Conservation (phyloP, 37 sponge, comb jelly and placozoan species). For the Bolinopsis microptera region DNA sequence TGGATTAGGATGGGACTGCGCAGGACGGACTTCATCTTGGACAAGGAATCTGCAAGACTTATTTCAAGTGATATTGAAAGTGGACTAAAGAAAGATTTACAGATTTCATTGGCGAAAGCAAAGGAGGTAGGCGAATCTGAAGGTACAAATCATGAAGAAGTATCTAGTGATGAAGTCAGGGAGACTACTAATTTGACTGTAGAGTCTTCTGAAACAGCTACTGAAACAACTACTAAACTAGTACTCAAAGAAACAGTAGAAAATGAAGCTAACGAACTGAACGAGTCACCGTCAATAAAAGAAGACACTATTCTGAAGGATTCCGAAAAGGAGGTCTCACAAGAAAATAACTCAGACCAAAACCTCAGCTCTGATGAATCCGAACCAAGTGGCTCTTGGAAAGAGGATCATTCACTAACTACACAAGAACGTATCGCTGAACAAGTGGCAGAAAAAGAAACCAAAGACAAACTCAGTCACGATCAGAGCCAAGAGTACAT, state of each 20-base stretch:
- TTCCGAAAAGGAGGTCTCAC: background rate
- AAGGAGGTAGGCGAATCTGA: background rate
- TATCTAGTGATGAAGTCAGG: background rate
- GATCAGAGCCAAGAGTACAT: background rate
- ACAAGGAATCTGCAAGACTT: background rate
- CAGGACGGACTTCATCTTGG: background rate
- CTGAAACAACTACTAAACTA: background rate
- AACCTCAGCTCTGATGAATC: background rate
- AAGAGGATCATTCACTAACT: background rate
- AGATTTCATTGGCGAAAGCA: background rate
- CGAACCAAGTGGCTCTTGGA: background rate
- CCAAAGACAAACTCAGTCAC: background rate
- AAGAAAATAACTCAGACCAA: background rate
- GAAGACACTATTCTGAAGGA: background rate
- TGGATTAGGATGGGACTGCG: constrained; percentile 41
- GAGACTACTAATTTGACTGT: background rate
- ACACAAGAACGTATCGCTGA: background rate
- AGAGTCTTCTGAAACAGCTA: background rate
- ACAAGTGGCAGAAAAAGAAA: background rate
- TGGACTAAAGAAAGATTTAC: background rate
- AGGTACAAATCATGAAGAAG: too few species aligned
- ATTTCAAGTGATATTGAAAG: background rate
- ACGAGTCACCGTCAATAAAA: background rate
- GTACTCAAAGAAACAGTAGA: background rate
- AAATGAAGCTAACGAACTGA: background rate